Evolutionary conservation across 1,140 invertebrate species (phyloP).

Genomic region (Lasioglossum baleicum): DNA sequence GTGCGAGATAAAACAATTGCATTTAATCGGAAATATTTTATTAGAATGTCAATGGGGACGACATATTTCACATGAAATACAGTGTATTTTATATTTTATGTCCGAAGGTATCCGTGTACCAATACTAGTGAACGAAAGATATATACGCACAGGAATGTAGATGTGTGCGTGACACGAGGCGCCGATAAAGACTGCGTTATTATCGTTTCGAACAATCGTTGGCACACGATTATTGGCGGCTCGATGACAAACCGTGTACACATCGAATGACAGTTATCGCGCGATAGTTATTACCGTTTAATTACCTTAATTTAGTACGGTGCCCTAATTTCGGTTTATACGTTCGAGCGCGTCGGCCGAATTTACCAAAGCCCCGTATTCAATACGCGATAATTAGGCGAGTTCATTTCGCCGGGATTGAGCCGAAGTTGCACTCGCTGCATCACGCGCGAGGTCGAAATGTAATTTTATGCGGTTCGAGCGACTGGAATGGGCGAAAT

Average conservation of each 20-base stretch:
- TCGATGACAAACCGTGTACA: constrained; percentile 16
- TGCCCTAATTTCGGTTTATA: constrained; percentile 14
- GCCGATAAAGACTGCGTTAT: background rate
- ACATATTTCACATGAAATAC: too few species aligned
- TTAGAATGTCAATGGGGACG: too few species aligned
- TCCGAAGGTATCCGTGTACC: too few species aligned
- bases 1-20: too few species aligned
- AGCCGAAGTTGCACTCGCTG: background rate
- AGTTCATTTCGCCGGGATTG: background rate
- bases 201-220: background rate
- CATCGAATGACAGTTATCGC: constrained; percentile 6
- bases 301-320: constrained; percentile 23
- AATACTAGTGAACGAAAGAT: too few species aligned
- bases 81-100: too few species aligned
- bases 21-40: too few species aligned
- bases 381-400: constrained; percentile 17
- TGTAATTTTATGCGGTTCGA: too few species aligned
- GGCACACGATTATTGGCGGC: background rate
- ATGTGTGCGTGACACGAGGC: background rate
- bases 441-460: too few species aligned
- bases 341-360: background rate
- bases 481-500: too few species aligned
- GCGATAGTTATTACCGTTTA: constrained; percentile 27
- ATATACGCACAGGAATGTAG: too few species aligned
- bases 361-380: background rate